Percentiles rank a stretch among this genome's conserved stretches.
These are phyloP conservation scores for Pachydiplax longipennis DNA, from an alignment of 2,888 invertebrate species.

Conservation along the genomic window DNA sequence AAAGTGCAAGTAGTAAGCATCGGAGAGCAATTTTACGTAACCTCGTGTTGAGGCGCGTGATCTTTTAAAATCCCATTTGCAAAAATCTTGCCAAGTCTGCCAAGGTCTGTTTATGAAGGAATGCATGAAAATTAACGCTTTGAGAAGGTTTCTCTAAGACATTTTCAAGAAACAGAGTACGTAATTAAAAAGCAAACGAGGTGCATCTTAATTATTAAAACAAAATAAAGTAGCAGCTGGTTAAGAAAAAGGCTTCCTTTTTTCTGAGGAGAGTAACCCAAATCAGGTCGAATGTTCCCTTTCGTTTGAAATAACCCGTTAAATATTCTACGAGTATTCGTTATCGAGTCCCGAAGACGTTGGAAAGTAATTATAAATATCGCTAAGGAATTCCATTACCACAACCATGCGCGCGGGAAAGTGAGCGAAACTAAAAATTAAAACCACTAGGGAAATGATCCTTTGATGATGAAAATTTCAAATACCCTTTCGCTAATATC, in stretches of 20 bases:
- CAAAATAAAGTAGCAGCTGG: too few species aligned
- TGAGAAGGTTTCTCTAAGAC: background rate
- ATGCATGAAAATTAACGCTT: background rate
- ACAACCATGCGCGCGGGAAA: background rate
- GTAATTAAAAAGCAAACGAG: background rate
- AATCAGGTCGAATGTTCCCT: background rate
- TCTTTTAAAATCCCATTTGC: background rate
- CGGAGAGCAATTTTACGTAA: background rate
- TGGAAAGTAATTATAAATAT: background rate
- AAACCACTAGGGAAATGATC: background rate
- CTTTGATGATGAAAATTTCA: background rate
- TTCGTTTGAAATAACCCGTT: background rate
- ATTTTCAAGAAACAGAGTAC: background rate
- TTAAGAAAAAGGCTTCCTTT: too few species aligned
- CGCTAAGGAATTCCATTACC: background rate
- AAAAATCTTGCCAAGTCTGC: background rate
- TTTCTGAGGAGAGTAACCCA: too few species aligned
- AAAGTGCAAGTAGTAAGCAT: background rate
- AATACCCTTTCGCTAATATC: background rate
- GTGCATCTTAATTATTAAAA: too few species aligned
- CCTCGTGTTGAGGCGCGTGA: background rate
- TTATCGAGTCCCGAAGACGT: background rate
- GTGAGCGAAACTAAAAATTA: background rate
- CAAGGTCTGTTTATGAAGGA: background rate
- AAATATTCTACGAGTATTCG: background rate